Evolutionary conservation across 2,797 vertebrate species (phyloP).

Genomic region (Triplophysa bombifrons): DNA sequence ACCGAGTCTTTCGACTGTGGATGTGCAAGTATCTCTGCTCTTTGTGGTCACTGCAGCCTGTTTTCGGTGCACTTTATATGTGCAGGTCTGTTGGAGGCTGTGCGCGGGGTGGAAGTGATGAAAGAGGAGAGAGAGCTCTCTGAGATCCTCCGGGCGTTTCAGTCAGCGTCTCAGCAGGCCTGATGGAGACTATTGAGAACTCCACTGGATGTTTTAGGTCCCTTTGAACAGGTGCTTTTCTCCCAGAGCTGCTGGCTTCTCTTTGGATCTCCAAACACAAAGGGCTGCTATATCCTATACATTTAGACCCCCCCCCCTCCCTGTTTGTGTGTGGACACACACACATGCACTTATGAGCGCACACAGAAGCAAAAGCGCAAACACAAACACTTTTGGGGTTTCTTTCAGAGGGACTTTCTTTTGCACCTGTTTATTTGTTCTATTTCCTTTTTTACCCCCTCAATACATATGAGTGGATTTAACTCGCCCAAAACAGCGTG

Average conservation of each 20-base stretch:
- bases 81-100: background rate
- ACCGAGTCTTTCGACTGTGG: background rate
- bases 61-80: conserved; percentile 13
- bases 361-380: background rate
- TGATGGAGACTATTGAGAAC: conserved; percentile 55
- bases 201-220: conserved; percentile 53
- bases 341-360: conserved; percentile 24
- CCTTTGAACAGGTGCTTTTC: conserved; percentile 60
- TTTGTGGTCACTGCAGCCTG: background rate
- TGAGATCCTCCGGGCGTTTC: conserved; percentile 47
- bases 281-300: conserved; percentile 52
- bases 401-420: conserved; percentile 53
- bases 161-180: conserved; percentile 47
- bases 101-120: conserved; percentile 36
- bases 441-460: background rate
- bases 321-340: conserved; percentile 43
- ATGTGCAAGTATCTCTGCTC: background rate
- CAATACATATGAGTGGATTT: conserved; percentile 73
- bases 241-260: conserved; percentile 47
- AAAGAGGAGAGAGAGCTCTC: conserved; percentile 54
- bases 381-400: background rate
- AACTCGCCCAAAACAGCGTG: conserved; percentile 77
- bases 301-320: conserved; percentile 41
- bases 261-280: conserved; percentile 57
- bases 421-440: conserved; percentile 76